Base-by-base conservation (phyloP, 2,888 invertebrate species). In the Drosophila prolongata region DNA sequence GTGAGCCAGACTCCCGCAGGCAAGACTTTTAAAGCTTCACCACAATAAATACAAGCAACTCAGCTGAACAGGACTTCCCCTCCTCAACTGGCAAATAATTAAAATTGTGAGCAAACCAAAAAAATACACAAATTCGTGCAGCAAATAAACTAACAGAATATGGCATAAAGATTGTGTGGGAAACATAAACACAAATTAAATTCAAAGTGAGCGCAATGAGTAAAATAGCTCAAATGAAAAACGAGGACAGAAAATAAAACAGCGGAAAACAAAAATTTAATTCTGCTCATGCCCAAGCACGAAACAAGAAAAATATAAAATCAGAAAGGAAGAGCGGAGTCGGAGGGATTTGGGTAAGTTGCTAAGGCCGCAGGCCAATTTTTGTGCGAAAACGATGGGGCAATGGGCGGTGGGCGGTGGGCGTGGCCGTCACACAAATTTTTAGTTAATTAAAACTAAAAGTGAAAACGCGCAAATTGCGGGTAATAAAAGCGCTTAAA, bases 371-470 rank as follows among this genome's bases (percentile, higher is more conserved):
- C 54, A 1, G 54, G 65, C 65, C n/a, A 67, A 27, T 67, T 67
- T 56, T 61, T 61, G 16, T n/a, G 35, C 40, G 47, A 55, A 64
- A 70, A 60, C 59, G 55, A 58, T 42, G 65, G 78, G 16, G 16
- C 16, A 1, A 16, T 16, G 16, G 16, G 16, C 16, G 16, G 16
- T 75, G 76, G 76, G 81, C 79, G 77, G 78, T 75, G 76, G 76
- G 85, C 81, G 77, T 75, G 67, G 50, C 4, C 42, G 58, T 68
- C 58, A 16, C 70, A 47, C 57, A 68, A 57, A 70, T 76, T 85
- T 87, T 86, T 75, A 86, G 86, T 83, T 83, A 88, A 83, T 83
- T 83, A 83, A 83, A 83, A 88, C 87, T 88, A 86, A 82, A 87
- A 86, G 83, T 82, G 78, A 83, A 83, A 83, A 88, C 72, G 80